Evolutionary conservation across 2,888 invertebrate genomes (phyloP).

Genomic region (Drosophila antonietae): DNA sequence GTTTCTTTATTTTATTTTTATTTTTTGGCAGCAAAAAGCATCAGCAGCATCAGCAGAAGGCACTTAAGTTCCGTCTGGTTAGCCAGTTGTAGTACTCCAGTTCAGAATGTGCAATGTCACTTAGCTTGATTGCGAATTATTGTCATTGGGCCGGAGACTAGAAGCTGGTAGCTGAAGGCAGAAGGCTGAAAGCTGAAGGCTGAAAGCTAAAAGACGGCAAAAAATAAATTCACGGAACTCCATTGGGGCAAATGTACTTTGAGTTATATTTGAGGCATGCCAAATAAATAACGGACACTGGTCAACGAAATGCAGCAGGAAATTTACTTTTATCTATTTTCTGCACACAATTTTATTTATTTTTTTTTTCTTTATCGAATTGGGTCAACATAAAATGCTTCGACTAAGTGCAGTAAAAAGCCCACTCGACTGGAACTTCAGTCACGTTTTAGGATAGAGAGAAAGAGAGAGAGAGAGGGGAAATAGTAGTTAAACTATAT

Average conservation of each 20-base stretch:
- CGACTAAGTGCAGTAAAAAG: slow-evolving; percentile 42
- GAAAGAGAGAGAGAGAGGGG: background rate
- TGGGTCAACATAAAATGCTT: slow-evolving; percentile 43
- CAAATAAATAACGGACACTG: slow-evolving; percentile 47
- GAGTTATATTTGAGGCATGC: slow-evolving; percentile 38
- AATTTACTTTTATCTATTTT: slow-evolving; percentile 5
- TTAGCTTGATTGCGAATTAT: slow-evolving; percentile 66
- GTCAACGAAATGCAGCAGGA: slow-evolving; percentile 42
- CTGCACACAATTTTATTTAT: background rate
- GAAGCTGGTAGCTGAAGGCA: background rate
- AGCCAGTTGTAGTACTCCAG: slow-evolving; percentile 6
- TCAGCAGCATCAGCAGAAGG: slow-evolving; percentile 11
- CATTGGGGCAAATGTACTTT: slow-evolving; percentile 33
- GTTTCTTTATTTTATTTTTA: slow-evolving; percentile 1
- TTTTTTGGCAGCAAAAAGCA: slow-evolving; percentile 37
- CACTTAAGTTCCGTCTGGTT: slow-evolving; percentile 51
- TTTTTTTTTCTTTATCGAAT: background rate
- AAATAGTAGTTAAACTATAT: background rate
- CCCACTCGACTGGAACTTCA: slow-evolving; percentile 24
- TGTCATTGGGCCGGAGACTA: slow-evolving; percentile 40
- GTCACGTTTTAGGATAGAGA: slow-evolving; percentile 26
- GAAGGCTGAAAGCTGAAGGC: background rate
- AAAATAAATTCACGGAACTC: slow-evolving; percentile 14
- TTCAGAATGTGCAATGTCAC: slow-evolving; percentile 50
- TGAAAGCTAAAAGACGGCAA: slow-evolving; percentile 10